Evolutionary conservation across 2,888 invertebrate species (phyloP), one percentile per base, ranked within the genome.

Genomic region (Tetragonisca angustula): DNA sequence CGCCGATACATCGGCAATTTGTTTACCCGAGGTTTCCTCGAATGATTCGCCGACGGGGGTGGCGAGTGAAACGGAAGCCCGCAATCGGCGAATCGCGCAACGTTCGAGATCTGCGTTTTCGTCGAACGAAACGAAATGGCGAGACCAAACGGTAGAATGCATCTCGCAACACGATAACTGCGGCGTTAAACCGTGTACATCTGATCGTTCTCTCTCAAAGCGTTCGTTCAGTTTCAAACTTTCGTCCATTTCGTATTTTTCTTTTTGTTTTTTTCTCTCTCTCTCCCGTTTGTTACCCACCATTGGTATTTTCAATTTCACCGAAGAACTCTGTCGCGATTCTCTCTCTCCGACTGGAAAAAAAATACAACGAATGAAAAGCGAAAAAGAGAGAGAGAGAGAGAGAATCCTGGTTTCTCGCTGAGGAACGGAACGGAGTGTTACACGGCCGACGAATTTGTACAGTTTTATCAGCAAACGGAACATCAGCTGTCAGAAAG

Each of bases 151-250:
- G 52, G 67, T 72, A 43, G 77, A 72, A 72, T 43, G 65, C 70
- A 65, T 32, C 59, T 27, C 13, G 61, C 74, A 24, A 52, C 56
- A 27, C 73, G 67, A 73, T 67, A 76, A 71, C 71, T 17, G 76
- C 24, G 27, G 65, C 71, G 61, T 65, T 76, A 61, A 80, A 56
- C 56, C 21, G 43, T 21, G 52, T 3, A 21, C 52, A 19, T 19
- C 24, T 32, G 27, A 62, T 19, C 62, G 62, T 64, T 56, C 36
- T 36, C 36, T 1, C 62, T 64, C 56, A 64, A 64, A 64, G 62
- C 62, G 62, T 13, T 21, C 36, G 36, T 36, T 36, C 36, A 9
- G 62, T 21, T 21, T 19, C 56, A 56, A 56, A 56, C n/a, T 56
- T 56, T 56, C 3, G 13, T 56, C 56, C n/a, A n/a, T n/a, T n/a